Evolutionary conservation across 64 coral and sea anemone species (phyloP).

Genomic region (Pocillopora verrucosa): DNA sequence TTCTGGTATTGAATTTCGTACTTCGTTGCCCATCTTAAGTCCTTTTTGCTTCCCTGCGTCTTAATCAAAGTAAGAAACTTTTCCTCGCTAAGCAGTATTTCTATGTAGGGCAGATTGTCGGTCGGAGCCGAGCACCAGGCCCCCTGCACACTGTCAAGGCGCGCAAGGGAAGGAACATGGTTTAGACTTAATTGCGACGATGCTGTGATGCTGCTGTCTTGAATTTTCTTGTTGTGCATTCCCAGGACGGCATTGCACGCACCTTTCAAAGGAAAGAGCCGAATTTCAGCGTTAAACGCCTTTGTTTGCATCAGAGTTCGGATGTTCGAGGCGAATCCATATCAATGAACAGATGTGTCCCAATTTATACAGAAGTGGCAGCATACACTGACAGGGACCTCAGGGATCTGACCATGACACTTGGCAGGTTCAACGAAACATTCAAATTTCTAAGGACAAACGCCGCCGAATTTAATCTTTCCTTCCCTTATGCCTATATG

Average conservation of each 20-base stretch:
- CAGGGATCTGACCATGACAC: no score
- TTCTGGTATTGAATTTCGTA: not conserved
- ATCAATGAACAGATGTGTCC: no score
- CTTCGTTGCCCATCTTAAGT: not conserved
- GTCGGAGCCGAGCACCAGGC: conserved; percentile 1
- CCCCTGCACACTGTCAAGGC: not conserved
- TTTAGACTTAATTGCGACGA: not conserved
- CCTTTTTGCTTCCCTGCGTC: not conserved
- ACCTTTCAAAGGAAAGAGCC: not conserved
- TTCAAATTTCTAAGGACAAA: no score
- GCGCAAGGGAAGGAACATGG: not conserved
- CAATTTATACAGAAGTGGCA: no score
- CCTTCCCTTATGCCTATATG: no score
- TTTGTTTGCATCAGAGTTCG: no score
- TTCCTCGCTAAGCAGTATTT: not conserved
- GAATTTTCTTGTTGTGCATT: not conserved
- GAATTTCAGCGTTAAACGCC: no score
- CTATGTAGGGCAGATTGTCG: not conserved
- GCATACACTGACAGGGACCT: no score
- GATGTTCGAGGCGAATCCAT: no score
- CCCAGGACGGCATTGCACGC: not conserved
- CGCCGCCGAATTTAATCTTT: no score
- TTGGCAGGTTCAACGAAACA: no score
- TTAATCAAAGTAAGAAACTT: not conserved
- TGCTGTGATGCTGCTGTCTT: not conserved